Evolutionary conservation across 1,140 invertebrate species (phyloP), one percentile per base, ranked within the genome.

Genomic region (Platyscapa corneri): DNA sequence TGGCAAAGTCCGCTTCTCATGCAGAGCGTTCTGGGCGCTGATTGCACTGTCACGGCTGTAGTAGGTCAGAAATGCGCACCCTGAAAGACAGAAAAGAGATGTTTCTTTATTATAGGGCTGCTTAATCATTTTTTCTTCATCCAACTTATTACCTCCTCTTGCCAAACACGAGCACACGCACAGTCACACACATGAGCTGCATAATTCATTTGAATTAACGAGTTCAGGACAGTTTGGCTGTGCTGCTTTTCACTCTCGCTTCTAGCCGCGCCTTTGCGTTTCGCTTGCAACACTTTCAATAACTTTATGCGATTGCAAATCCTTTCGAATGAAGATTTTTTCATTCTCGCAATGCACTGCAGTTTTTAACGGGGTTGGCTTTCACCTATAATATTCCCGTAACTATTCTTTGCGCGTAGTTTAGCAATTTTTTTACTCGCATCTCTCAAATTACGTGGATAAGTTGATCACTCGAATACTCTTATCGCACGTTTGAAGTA

Each of bases 31-130:
- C 94, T 98, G 97, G 92, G 97, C 98, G 94, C 95, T 97, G 91
- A 97, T 95, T 89, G 98, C 97, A 94, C 97, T 98, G 93, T 99
- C 98, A 92, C 97, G 96, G 93, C 96, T 97, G 94, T 97, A 98
- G 95, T 98, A 99, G 89, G 98, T 99, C 92, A 99, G 95, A 95
- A 99, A 99, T 90, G 98, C 98, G 95, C 98, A 99, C 92, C 98
- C 98, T 98, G 95, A 39, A 95, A 95, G n/a, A 18, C 91, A 93
- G 92, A 89, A 90, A 90, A 91, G 72, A 76, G n/a, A 84, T 83
- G 53, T 86, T 86, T 76, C 56, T 82, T 83, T 80, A 83, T 37
- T 77, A 83, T 56, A 34, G 49, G 53, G 84, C 42, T 83, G 65
- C 42, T 67, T 82, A 80, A 83, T 86, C 77, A 76, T 74, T 72